Percentiles rank a stretch among this genome's conserved stretches.
phyloP scores from a whole-genome alignment of 2,797 vertebrate genomes.

The Macroramphosus scolopax region DNA sequence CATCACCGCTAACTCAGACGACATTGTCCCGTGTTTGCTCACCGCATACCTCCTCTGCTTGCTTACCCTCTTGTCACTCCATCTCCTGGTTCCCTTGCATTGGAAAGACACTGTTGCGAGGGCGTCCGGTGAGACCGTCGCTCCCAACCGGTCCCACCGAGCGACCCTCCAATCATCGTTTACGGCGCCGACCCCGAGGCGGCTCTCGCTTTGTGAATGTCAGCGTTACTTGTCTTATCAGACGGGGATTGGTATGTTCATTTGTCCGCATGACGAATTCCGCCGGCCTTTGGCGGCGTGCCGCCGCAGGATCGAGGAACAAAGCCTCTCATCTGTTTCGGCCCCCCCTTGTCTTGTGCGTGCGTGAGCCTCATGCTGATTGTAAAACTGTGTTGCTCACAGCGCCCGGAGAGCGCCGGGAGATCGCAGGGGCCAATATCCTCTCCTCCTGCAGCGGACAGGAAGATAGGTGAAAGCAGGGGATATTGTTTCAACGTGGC shows the following conservation, averaged over 20 bases:
- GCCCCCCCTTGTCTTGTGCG: too few relatives aligned
- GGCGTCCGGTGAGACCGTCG: too few relatives aligned
- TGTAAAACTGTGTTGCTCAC: constrained; percentile 42
- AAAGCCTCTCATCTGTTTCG: too few relatives aligned
- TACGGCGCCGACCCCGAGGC: constrained; percentile 13
- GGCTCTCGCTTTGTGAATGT: constrained; percentile 47
- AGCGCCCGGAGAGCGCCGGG: constrained; percentile 41
- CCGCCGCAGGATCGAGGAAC: constrained; percentile 39
- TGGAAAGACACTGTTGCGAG: too few relatives aligned
- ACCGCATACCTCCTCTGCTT: constrained; percentile 64
- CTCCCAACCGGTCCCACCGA: too few relatives aligned
- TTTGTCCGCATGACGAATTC: constrained; percentile 59
- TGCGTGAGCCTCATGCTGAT: constrained; percentile 30
- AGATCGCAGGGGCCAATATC: constrained; percentile 68
- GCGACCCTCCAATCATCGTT: constrained; percentile 20
- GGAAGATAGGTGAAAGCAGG: constrained; percentile 50
- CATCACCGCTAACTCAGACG: constrained; percentile 56
- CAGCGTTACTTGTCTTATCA: constrained; percentile 51
- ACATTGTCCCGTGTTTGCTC: constrained; percentile 73
- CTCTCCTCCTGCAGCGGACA: constrained; percentile 54
- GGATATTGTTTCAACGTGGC: constrained; percentile 65
- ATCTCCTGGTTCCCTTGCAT: constrained; percentile 36
- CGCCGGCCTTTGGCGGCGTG: constrained; percentile 23
- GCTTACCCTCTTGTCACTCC: constrained; percentile 53
- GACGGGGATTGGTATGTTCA: constrained; percentile 48